Percentiles rank a stretch among this genome's conserved stretches.
These are phyloP conservation scores for Drosophila lini DNA, from an alignment of 1,140 invertebrate species.

Conservation along the genomic window DNA sequence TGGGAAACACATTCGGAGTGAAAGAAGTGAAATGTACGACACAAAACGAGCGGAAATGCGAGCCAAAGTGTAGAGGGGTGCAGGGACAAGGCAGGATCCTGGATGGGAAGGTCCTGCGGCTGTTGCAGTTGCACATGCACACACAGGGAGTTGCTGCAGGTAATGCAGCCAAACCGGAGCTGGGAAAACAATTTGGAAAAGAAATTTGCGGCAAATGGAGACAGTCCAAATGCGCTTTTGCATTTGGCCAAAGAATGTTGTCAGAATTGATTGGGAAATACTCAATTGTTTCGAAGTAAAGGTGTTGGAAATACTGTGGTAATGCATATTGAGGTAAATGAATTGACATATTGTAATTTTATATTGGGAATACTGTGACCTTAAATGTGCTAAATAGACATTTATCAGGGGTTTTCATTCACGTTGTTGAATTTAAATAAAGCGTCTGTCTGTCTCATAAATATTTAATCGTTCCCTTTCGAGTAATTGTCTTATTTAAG, in stretches of 20 bases:
- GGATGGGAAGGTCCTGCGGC: slow-evolving; percentile 14
- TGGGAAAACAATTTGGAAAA: slow-evolving; percentile 60
- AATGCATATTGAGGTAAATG: slow-evolving; percentile 2
- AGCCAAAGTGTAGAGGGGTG: slow-evolving; percentile 43
- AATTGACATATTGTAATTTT: not conserved
- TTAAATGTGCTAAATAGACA: not conserved
- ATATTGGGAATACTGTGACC: not conserved
- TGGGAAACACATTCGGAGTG: slow-evolving; percentile 62
- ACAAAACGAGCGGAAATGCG: slow-evolving; percentile 72
- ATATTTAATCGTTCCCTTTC: not conserved
- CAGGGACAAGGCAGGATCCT: not conserved
- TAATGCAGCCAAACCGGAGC: slow-evolving; percentile 32
- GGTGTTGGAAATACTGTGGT: slow-evolving; percentile 13
- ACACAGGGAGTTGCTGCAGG: slow-evolving; percentile 29
- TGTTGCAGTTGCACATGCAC: slow-evolving; percentile 24
- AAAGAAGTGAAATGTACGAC: slow-evolving; percentile 60
- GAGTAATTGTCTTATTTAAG: no score
- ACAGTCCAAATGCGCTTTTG: slow-evolving; percentile 43
- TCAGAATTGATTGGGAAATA: slow-evolving; percentile 33
- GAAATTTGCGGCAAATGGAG: slow-evolving; percentile 51
- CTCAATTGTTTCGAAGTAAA: slow-evolving; percentile 6
- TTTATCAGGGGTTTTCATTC: not conserved
- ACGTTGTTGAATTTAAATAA: not conserved
- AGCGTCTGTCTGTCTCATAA: not conserved
- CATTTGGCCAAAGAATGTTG: slow-evolving; percentile 29